Evolutionary conservation across 2,797 vertebrate genomes (phyloP), one percentile per base, ranked within the genome.

Genomic region (Macroramphosus scolopax): DNA sequence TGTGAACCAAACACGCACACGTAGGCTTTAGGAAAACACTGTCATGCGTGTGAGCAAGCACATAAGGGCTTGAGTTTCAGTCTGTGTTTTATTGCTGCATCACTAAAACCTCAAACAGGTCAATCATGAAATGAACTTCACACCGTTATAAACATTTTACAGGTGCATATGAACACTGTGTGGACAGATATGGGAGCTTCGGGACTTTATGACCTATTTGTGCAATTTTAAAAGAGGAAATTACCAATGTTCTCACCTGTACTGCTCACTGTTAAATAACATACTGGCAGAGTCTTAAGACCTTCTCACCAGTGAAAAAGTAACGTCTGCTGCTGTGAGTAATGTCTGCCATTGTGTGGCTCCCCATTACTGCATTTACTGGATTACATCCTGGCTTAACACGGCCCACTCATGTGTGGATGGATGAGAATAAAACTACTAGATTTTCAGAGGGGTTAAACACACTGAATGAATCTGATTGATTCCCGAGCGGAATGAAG

Each of bases 131-230:
- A 52, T 66, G 75, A 79, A 77, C 76, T 81, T 80, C 69, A 63
- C 1, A 60, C 71, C 38, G 60, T 80, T 51, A 49, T 85, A 65
- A 84, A 82, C 32, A 51, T 77, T 83, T 86, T 77, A 83, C 44
- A 44, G 47, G 54, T 49, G 46, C 42, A 61, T 46, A 67, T 37
- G 70, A 9, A 41, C 29, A 9, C 26, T 17, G 16, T n/a, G 32
- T 56, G 24, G 32, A 75, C 41, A 57, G 35, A 17, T 36, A 14
- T 28, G 32, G 14, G 13, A 12, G 33, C 17, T 62, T 54, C 51
- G 39, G 33, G 25, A 54, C 40, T 57, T 29, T 6, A 40, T 51
- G 54, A 66, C 33, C 24, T 24, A 50, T 60, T 22, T 29, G 8
- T 20, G 30, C 14, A 18, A 42, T 45, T 68, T 63, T 36, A 32